These are phyloP conservation scores for Poeciliopsis turrubarensis DNA, from an alignment of 2,113 vertebrate genomes.

Conservation along the genomic window DNA sequence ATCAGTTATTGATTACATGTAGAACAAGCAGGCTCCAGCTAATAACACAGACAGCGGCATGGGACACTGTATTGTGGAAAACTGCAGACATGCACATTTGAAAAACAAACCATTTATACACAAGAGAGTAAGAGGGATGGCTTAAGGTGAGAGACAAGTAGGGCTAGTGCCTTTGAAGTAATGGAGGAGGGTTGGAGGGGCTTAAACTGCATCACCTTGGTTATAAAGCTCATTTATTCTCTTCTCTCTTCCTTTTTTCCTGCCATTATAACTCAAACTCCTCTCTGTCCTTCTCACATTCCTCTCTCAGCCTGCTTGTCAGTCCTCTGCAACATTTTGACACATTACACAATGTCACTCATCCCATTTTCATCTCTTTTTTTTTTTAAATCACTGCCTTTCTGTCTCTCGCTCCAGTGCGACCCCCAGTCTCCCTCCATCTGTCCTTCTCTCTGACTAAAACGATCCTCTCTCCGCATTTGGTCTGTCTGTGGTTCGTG, in stretches of 20 bases:
- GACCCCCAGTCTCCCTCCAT: slow-evolving; percentile 52
- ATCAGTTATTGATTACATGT: slow-evolving; percentile 71
- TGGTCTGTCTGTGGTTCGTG: slow-evolving; percentile 37
- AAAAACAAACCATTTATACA: neutral
- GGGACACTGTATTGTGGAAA: slow-evolving; percentile 51
- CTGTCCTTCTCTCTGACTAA: slow-evolving; percentile 37
- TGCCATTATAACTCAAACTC: slow-evolving; percentile 7
- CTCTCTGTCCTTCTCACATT: slow-evolving; percentile 19
- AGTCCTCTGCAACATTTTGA: slow-evolving; percentile 32
- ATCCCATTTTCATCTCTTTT: slow-evolving; percentile 26
- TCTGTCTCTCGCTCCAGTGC: slow-evolving; percentile 40
- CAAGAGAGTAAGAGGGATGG: slow-evolving; percentile 5
- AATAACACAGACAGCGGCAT: slow-evolving; percentile 52
- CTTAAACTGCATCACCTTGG: slow-evolving; percentile 31
- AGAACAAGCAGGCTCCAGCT: slow-evolving; percentile 51
- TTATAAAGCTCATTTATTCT: neutral
- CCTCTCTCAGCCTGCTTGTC: slow-evolving; percentile 9
- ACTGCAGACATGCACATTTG: slow-evolving; percentile 6
- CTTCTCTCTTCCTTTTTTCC: neutral
- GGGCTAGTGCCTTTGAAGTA: neutral
- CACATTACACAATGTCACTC: slow-evolving; percentile 41
- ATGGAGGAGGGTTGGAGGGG: slow-evolving; percentile 7
- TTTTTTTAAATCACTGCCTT: slow-evolving; percentile 25
- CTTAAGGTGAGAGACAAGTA: neutral
- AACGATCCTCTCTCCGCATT: slow-evolving; percentile 30